Evolutionary conservation across 2,113 vertebrate species (phyloP), one percentile per base, ranked within the genome.

Genomic region (Actenoides hombroni): DNA sequence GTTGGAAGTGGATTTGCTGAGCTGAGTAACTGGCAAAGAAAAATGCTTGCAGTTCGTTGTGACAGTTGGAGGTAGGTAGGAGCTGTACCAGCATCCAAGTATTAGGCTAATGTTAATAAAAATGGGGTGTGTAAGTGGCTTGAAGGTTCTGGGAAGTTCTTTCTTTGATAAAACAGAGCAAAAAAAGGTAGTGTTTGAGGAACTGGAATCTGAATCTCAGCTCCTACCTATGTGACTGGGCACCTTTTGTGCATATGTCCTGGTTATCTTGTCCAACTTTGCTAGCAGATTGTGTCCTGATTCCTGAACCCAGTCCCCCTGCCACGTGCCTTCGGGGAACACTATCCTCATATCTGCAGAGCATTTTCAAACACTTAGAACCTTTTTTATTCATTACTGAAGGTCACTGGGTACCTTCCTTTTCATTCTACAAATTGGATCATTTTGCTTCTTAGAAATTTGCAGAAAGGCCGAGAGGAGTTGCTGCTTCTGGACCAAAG

Each of bases 171-270:
- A 75, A 82, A 73, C 60, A 26, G 9, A 56, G 73, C 9, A 5
- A 0, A 8, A 7, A 3, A 56, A 70, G 18, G 24, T 10, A 11
- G 4, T 6, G n/a, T 33, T 77, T 5, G 83, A 81, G 81, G 73
- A 57, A 0, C 42, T 9, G 16, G 16, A 1, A 1, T 31, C 0
- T 23, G 23, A 71, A 29, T 29, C 44, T 53, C 29, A 9, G 54
- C 60, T 73, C 42, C n/a, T n/a, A 16, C 11, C 16, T 48, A 0
- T 26, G 4, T 57, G 37, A 28, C 12, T 9, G 4, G 39, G 31
- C n/a, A 59, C 2, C n/a, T 59, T 12, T 6, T 40, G 44, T 39
- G 64, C 20, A 14, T 33, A 8, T 39, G 35, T 76, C 53, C 21
- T 21, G 29, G 10, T 57, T 26, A 10, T 0, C 0, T 12, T 44